Percentiles rank a stretch among this genome's conserved stretches.
These are phyloP conservation scores for Xanthia togata DNA, from an alignment of 2,888 invertebrate species.

Conservation along the genomic window DNA sequence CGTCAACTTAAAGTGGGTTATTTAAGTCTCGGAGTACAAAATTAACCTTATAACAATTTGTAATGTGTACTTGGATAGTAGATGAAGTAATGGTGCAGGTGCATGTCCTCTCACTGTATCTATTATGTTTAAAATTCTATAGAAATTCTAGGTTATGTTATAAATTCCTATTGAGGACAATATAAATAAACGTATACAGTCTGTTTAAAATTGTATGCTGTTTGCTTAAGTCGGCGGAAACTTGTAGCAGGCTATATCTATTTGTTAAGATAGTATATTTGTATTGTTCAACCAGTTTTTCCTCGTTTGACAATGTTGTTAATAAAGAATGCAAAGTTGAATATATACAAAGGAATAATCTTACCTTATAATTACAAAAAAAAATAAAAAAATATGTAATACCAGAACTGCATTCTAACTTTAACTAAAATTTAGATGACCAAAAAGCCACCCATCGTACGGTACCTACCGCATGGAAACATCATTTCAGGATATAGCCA, in stretches of 20 bases:
- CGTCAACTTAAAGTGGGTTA: constrained; percentile 20
- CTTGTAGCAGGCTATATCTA: background rate
- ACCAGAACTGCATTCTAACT: background rate
- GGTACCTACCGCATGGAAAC: background rate
- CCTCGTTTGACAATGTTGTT: constrained; percentile 4
- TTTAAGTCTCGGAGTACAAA: constrained; percentile 37
- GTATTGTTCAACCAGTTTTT: constrained; percentile 13
- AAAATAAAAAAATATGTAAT: background rate
- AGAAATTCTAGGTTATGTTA: constrained; percentile 44
- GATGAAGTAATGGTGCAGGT: constrained; percentile 49
- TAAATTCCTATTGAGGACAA: constrained; percentile 24
- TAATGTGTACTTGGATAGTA: constrained; percentile 15
- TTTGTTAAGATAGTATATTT: constrained; percentile 19
- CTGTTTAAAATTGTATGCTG: background rate
- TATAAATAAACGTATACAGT: constrained; percentile 1
- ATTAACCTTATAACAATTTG: constrained; percentile 58
- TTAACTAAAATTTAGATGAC: background rate
- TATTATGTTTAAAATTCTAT: constrained; percentile 47
- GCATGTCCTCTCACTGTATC: constrained; percentile 54
- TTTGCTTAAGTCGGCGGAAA: constrained; percentile 24
- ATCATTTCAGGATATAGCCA: background rate
- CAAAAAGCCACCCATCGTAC: no score
- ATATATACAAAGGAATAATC: background rate
- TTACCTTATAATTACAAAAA: background rate
- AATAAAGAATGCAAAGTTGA: background rate